Percentiles rank a stretch among this genome's conserved stretches.
phyloP scores from a whole-genome alignment of 1,140 invertebrate genomes.

The Babylonia areolata region DNA sequence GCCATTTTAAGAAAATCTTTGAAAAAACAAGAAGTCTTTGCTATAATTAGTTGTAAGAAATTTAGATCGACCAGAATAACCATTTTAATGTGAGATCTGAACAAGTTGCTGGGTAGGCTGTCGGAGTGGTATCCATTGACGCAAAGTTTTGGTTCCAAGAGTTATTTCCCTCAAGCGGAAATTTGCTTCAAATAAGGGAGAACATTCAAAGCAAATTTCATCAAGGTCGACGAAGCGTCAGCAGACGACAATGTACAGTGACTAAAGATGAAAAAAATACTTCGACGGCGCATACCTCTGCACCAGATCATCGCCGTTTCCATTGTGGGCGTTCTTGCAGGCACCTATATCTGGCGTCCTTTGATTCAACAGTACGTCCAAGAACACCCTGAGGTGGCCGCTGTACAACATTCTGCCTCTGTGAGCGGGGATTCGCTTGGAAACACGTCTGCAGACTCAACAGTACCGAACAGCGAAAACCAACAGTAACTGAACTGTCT shows the following conservation, averaged over 20 bases:
- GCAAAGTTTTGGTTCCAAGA: background rate
- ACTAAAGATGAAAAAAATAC: constrained; percentile 19
- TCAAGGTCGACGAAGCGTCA: background rate
- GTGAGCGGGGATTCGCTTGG: background rate
- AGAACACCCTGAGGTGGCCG: constrained; percentile 32
- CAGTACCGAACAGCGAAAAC: background rate
- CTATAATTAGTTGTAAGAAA: too few species aligned
- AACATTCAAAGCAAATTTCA: background rate
- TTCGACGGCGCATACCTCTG: constrained; percentile 21
- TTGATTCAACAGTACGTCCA: background rate
- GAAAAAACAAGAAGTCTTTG: too few species aligned
- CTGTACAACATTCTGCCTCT: background rate
- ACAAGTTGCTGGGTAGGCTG: too few species aligned
- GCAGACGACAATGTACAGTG: background rate
- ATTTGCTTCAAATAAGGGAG: background rate
- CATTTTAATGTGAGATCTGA: too few species aligned
- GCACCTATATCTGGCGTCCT: constrained; percentile 33
- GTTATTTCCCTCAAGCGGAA: background rate
- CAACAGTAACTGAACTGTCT: background rate
- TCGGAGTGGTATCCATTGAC: too few species aligned
- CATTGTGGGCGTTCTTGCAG: constrained; percentile 31
- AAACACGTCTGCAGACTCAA: background rate
- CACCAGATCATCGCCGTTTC: constrained; percentile 25
- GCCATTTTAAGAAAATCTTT: too few species aligned
- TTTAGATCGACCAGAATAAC: too few species aligned